Conservation (phyloP, 2,888 invertebrate species). For the Tetramorium bicarinatum region DNA sequence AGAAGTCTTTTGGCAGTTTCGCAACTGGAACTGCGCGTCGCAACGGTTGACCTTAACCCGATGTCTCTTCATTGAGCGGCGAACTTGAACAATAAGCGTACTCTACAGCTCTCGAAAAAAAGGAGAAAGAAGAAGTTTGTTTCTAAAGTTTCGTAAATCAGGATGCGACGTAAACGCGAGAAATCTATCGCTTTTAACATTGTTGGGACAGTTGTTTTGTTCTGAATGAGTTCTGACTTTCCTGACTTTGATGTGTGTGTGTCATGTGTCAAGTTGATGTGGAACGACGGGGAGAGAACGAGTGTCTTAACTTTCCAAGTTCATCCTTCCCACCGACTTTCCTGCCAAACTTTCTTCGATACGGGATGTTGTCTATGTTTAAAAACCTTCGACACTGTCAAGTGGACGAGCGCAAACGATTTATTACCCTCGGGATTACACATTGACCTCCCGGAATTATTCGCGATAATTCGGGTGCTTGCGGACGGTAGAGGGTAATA, state of each 20-base stretch:
- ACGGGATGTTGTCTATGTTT: background rate
- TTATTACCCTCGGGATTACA: background rate
- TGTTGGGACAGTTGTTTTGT: background rate
- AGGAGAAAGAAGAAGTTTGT: background rate
- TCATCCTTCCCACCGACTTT: constrained; percentile 59
- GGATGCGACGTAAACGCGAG: constrained; percentile 24
- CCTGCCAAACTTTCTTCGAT: constrained; percentile 64
- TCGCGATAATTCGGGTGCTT: background rate
- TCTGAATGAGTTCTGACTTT: constrained; percentile 38
- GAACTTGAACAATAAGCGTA: constrained; percentile 17
- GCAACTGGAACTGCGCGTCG: constrained; percentile 50
- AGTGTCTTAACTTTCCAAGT: constrained; percentile 71
- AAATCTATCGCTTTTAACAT: background rate
- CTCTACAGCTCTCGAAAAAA: background rate
- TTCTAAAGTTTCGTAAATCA: constrained; percentile 9
- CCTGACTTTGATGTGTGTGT: background rate
- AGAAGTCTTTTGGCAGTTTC: constrained; percentile 49
- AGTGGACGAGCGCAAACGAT: constrained; percentile 2
- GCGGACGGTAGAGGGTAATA: background rate
- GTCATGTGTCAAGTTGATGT: constrained; percentile 45
- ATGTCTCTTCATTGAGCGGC: constrained; percentile 67
- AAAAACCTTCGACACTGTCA: background rate
- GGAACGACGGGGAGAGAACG: constrained; percentile 56
- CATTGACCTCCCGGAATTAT: background rate
- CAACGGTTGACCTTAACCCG: constrained; percentile 72